phyloP scores from a whole-genome alignment of 2,113 vertebrate species.

The Gavialis gangeticus region DNA sequence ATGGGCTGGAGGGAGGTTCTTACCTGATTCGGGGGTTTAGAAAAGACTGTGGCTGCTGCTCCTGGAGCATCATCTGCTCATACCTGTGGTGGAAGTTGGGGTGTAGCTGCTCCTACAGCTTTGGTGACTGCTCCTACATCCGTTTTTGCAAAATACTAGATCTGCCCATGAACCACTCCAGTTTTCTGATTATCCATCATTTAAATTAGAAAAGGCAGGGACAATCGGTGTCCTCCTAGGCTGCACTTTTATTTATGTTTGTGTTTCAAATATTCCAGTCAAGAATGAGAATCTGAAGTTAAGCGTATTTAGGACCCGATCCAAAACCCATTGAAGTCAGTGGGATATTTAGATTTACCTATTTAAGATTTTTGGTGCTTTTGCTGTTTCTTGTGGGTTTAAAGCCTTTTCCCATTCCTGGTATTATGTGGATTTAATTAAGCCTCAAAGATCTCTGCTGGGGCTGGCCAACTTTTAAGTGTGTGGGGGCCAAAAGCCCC shows the following conservation, averaged over 20 bases:
- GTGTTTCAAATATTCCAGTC: neutral
- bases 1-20: too few relatives aligned
- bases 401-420: neutral
- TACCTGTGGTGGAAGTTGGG: too few relatives aligned
- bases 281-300: conserved; percentile 2
- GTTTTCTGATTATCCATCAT: neutral
- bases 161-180: neutral
- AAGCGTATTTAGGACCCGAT: conserved; percentile 12
- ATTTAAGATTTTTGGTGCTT: neutral
- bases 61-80: too few relatives aligned
- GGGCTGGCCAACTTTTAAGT: too few relatives aligned
- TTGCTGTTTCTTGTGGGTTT: neutral
- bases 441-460: neutral
- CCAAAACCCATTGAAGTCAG: neutral
- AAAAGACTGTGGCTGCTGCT: too few relatives aligned
- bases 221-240: neutral
- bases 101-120: too few relatives aligned
- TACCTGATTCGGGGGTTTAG: too few relatives aligned
- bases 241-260: conserved; percentile 11
- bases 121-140: too few relatives aligned
- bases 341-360: neutral
- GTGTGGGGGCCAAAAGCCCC: too few relatives aligned
- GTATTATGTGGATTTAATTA: neutral
- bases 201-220: conserved; percentile 8
- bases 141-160: neutral